Conservation (phyloP, 2,113 vertebrate species). For the Odocoileus virginianus region DNA sequence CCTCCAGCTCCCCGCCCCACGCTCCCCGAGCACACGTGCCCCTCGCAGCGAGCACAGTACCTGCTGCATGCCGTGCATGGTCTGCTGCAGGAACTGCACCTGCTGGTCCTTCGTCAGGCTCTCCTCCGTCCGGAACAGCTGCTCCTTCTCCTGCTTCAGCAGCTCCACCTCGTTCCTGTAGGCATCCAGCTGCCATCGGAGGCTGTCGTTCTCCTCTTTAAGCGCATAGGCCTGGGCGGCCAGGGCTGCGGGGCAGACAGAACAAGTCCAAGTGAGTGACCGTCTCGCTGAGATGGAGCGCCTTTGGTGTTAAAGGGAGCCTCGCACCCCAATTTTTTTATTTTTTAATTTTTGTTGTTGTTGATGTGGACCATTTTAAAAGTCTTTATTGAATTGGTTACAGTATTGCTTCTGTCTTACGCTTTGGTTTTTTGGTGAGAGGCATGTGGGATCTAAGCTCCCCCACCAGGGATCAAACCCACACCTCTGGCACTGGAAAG, state of each 20-base stretch:
- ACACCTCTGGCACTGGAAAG: not conserved
- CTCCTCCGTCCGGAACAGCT: slow-evolving; percentile 84
- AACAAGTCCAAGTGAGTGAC: slow-evolving; percentile 2
- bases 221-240: slow-evolving; percentile 89
- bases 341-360: not conserved
- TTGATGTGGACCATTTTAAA: not conserved
- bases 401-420: not conserved
- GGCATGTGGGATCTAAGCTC: not conserved
- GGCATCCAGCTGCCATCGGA: slow-evolving; percentile 95
- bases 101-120: slow-evolving; percentile 87
- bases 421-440: not conserved
- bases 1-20: not conserved
- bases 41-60: slow-evolving; percentile 71
- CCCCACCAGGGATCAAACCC: not conserved
- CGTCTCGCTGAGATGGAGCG: not conserved
- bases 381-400: not conserved
- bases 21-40: fast-evolving
- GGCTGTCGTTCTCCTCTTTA: slow-evolving; percentile 95
- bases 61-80: slow-evolving; percentile 95
- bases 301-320: not conserved
- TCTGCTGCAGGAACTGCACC: slow-evolving; percentile 92
- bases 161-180: slow-evolving; percentile 96
- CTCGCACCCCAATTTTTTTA: not conserved
- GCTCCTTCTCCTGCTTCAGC: slow-evolving; percentile 91
- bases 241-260: slow-evolving; percentile 80